Conservation (phyloP, 2,113 vertebrate genomes). For the Psophia crepitans region DNA sequence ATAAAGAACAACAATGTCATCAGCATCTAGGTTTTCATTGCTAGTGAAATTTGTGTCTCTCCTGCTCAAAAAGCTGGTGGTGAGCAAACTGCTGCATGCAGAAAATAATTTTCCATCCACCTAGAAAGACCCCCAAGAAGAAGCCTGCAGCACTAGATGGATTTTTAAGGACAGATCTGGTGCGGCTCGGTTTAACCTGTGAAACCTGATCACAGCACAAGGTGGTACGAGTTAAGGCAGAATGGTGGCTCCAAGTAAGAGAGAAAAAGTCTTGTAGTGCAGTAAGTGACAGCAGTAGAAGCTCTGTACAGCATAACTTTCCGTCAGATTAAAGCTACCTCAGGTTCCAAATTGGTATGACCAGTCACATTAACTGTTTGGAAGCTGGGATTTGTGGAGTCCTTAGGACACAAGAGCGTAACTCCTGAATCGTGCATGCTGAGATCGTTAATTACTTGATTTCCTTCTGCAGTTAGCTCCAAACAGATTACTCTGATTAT, state of each 20-base stretch:
- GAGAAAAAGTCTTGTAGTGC: background rate
- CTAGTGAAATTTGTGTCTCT: no score
- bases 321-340: background rate
- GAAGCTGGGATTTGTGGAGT: background rate
- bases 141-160: background rate
- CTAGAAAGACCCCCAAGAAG: background rate
- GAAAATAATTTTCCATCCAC: background rate
- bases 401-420: background rate
- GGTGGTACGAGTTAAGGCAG: background rate
- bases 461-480: background rate
- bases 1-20: rapidly evolving
- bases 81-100: background rate
- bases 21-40: background rate
- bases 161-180: background rate
- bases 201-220: slow-evolving; percentile 9
- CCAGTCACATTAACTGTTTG: background rate
- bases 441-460: background rate
- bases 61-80: background rate
- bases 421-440: background rate
- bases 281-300: background rate
- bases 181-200: background rate
- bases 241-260: background rate
- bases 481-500: background rate
- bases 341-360: background rate
- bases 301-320: background rate